phyloP scores from a whole-genome alignment of 2,888 invertebrate genomes.

The Heliconius sara region DNA sequence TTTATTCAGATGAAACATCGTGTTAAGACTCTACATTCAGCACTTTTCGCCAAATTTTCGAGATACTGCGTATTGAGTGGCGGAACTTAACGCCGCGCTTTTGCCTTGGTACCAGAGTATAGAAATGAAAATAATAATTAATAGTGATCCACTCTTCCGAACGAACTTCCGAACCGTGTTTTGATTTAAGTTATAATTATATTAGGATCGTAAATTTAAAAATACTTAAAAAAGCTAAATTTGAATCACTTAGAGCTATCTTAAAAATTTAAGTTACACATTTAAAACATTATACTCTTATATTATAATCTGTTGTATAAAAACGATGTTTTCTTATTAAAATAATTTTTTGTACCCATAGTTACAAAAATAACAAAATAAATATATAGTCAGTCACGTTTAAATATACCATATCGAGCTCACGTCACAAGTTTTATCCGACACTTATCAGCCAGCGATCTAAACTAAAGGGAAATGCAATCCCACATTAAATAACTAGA shows the following conservation, averaged over 20 bases:
- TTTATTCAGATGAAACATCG: no score
- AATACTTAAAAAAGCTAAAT: no score
- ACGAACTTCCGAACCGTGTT: no score
- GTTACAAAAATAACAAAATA: neutral
- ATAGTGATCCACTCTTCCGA: no score
- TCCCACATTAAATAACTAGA: constrained; percentile 78
- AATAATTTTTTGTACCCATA: neutral
- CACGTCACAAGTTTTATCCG: constrained; percentile 55
- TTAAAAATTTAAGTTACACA: no score
- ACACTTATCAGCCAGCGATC: constrained; percentile 71
- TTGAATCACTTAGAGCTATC: no score
- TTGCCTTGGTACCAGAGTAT: no score
- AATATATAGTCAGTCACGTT: neutral
- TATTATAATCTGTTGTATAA: neutral
- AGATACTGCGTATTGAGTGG: no score
- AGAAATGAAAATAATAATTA: neutral
- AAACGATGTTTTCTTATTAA: neutral
- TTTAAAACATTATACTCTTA: neutral
- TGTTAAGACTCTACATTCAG: no score
- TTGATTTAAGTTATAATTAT: neutral
- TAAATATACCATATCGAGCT: constrained; percentile 37
- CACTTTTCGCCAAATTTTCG: no score
- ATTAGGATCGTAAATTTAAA: no score
- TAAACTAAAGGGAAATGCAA: constrained; percentile 74
- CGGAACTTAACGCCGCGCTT: no score